phyloP scores from a whole-genome alignment of 2,113 vertebrate genomes.

The Ahaetulla prasina region DNA sequence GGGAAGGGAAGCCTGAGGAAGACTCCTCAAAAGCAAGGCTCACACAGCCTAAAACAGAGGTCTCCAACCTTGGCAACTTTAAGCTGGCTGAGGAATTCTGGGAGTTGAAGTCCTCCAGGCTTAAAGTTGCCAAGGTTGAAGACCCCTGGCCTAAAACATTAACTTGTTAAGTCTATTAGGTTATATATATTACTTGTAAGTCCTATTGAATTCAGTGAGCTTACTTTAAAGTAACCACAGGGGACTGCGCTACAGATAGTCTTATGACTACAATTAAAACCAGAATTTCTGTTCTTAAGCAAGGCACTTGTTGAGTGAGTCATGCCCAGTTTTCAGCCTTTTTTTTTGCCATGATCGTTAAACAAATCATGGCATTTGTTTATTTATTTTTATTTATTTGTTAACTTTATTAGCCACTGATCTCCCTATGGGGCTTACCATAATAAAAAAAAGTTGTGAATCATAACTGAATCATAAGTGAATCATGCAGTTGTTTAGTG shows the following conservation, averaged over 20 bases:
- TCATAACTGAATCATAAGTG: neutral
- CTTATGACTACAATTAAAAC: neutral
- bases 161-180: neutral
- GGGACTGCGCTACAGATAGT: neutral
- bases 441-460: neutral
- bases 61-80: too few species aligned
- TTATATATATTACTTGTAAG: neutral
- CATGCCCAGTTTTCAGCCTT: neutral
- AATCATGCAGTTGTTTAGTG: neutral
- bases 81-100: too few species aligned
- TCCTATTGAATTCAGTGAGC: neutral
- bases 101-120: too few species aligned
- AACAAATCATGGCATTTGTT: neutral
- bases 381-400: neutral
- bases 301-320: neutral
- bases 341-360: neutral
- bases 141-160: too few species aligned
- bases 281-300: neutral
- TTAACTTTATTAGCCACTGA: neutral
- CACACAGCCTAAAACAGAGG: too few species aligned
- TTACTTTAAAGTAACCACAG: neutral
- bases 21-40: neutral
- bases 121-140: too few species aligned
- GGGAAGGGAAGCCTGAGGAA: neutral
- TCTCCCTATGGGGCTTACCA: neutral